A percentile compares a stretch with the other conserved stretches of the same genome.
These are phyloP conservation scores for Pseudorasbora parva DNA, from an alignment of 2,113 vertebrate genomes.

Conservation along the genomic window DNA sequence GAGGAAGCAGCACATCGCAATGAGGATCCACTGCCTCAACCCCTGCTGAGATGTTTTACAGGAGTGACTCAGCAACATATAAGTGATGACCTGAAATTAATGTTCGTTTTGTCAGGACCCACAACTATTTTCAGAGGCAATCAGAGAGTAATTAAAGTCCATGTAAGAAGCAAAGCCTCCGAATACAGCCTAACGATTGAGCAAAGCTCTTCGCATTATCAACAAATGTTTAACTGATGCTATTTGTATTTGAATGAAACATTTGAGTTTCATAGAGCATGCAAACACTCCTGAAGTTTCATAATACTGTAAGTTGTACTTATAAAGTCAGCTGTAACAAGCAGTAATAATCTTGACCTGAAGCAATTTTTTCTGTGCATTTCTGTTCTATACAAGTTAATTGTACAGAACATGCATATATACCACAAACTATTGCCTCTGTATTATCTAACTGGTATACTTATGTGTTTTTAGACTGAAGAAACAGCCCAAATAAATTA, in stretches of 20 bases:
- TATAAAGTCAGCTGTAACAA: background rate
- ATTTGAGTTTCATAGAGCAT: constrained; percentile 2
- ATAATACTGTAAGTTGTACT: background rate
- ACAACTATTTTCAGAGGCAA: constrained; percentile 12
- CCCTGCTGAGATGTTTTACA: constrained; percentile 18
- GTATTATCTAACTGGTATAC: background rate
- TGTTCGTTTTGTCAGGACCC: background rate
- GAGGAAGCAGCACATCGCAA: background rate
- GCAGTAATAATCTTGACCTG: background rate
- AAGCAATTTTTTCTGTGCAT: background rate
- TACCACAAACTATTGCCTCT: background rate
- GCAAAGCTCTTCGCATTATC: background rate
- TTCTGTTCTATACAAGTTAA: background rate
- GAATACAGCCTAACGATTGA: background rate
- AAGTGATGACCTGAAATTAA: constrained; percentile 34
- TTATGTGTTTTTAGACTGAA: background rate
- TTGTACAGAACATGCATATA: background rate
- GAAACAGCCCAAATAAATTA: background rate
- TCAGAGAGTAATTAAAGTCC: background rate
- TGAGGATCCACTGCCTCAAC: background rate
- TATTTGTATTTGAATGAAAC: background rate
- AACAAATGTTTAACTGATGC: background rate
- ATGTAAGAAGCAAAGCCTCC: background rate
- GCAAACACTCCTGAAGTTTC: background rate
- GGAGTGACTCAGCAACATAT: constrained; percentile 48